These are phyloP conservation scores for Rutpela maculata DNA, from an alignment of 2,888 invertebrate genomes.

Conservation along the genomic window DNA sequence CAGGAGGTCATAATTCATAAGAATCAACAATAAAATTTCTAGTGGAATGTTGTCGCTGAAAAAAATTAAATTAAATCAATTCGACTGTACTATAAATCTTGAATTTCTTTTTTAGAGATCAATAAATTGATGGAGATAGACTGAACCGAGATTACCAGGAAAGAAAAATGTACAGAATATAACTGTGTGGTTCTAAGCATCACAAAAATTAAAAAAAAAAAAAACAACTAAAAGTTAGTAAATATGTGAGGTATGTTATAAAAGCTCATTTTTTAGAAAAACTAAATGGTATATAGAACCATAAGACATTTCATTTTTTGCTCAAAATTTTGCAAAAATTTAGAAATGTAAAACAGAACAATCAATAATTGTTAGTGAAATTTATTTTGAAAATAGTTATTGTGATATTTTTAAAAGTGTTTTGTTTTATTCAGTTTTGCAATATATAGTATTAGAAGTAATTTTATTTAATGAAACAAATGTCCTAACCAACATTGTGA, in stretches of 20 bases:
- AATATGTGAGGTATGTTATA: neutral
- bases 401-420: constrained; percentile 51
- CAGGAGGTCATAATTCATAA: too few species aligned
- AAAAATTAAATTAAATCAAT: too few species aligned
- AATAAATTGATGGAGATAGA: constrained; percentile 39
- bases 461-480: neutral
- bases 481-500: constrained; percentile 1
- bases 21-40: too few species aligned
- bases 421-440: constrained; percentile 30
- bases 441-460: constrained; percentile 13
- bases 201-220: constrained; percentile 22
- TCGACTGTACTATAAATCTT: neutral
- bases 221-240: constrained; percentile 10
- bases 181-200: constrained; percentile 42
- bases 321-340: constrained; percentile 35
- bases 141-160: constrained; percentile 42
- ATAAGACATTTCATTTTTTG: constrained; percentile 44
- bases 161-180: constrained; percentile 44
- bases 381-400: constrained; percentile 50
- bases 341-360: constrained; percentile 42
- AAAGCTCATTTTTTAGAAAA: constrained; percentile 32
- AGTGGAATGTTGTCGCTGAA: too few species aligned
- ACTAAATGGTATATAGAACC: constrained; percentile 19
- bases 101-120: constrained; percentile 45
- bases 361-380: constrained; percentile 33